A percentile compares a stretch with the other conserved stretches of the same genome.
phyloP scores from a whole-genome alignment of 2,888 invertebrate genomes.

The Phoenoteleia sp. region DNA sequence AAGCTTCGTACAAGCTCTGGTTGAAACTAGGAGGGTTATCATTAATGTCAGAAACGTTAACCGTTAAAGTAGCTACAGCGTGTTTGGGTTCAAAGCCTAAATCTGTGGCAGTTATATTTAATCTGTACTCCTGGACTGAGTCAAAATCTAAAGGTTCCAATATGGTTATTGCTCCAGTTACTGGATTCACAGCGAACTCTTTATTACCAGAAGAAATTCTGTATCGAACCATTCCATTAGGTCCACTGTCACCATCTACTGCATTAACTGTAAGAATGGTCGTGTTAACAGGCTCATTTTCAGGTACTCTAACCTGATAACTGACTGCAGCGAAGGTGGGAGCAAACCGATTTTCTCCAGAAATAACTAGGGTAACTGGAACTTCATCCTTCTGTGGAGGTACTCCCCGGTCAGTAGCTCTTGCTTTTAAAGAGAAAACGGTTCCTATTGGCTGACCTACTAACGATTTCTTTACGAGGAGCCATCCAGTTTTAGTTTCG shows the following conservation, averaged over 20 bases:
- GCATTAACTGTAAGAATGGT: slow-evolving; percentile 95
- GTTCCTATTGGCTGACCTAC: slow-evolving; percentile 89
- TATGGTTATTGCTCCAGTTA: slow-evolving; percentile 93
- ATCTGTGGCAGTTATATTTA: slow-evolving; percentile 96
- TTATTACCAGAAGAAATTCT: slow-evolving; percentile 94
- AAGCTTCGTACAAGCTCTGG: slow-evolving; percentile 92
- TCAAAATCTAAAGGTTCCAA: slow-evolving; percentile 95
- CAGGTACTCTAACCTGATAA: slow-evolving; percentile 96
- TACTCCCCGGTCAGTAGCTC: slow-evolving; percentile 95
- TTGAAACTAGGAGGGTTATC: slow-evolving; percentile 97
- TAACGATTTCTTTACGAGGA: slow-evolving; percentile 90
- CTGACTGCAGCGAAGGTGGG: slow-evolving; percentile 95
- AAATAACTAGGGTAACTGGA: slow-evolving; percentile 91
- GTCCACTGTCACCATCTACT: slow-evolving; percentile 94
- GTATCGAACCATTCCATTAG: slow-evolving; percentile 96
- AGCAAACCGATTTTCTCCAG: slow-evolving; percentile 93
- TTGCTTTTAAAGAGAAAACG: slow-evolving; percentile 88
- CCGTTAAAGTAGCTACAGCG: slow-evolving; percentile 93
- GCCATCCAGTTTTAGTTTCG: slow-evolving; percentile 93
- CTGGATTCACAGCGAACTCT: slow-evolving; percentile 93
- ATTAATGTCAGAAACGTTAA: slow-evolving; percentile 96
- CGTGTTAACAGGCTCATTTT: slow-evolving; percentile 95
- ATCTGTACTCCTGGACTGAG: slow-evolving; percentile 92
- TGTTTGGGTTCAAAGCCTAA: slow-evolving; percentile 93
- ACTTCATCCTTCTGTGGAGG: slow-evolving; percentile 94